Conservation (phyloP, 2,888 invertebrate genomes). For the Druceiella hillmani region DNA sequence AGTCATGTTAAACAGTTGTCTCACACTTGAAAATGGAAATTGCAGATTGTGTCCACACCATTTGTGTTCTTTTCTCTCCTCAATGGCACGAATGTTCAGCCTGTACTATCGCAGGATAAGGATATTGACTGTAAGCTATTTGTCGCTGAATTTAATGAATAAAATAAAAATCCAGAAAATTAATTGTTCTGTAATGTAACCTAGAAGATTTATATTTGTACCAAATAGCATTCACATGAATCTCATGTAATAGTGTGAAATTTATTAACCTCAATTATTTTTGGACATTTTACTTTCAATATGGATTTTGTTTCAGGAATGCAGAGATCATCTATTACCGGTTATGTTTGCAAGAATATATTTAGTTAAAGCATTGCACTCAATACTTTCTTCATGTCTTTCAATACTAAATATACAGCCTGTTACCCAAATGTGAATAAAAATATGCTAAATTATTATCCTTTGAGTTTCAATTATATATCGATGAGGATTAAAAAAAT, state of each 20-base stretch:
- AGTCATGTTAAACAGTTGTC: slow-evolving; percentile 49
- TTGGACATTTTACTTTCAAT: slow-evolving; percentile 7
- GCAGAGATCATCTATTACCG: slow-evolving; percentile 60
- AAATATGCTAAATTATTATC: too few species aligned
- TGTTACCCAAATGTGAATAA: slow-evolving; percentile 59
- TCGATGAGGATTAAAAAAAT: too few species aligned
- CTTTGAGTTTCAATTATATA: too few species aligned
- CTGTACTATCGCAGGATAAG: slow-evolving; percentile 67
- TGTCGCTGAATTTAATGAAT: too few species aligned
- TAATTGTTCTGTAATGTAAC: too few species aligned
- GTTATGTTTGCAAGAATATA: slow-evolving; percentile 64
- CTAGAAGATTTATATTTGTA: too few species aligned
- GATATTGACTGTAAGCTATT: slow-evolving; percentile 60
- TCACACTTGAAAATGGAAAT: slow-evolving; percentile 38
- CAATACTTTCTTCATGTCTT: slow-evolving; percentile 59
- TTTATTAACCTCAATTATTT: too few species aligned
- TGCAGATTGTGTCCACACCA: slow-evolving; percentile 58
- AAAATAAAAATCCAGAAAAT: too few species aligned
- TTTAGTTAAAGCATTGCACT: slow-evolving; percentile 58
- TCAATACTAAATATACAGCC: slow-evolving; percentile 61
- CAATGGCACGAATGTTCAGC: slow-evolving; percentile 62
- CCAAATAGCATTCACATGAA: too few species aligned
- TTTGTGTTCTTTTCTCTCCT: slow-evolving; percentile 58
- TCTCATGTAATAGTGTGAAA: too few species aligned
- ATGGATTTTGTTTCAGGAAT: slow-evolving; percentile 45